phyloP scores from a whole-genome alignment of 2,113 vertebrate genomes.

The Pangasianodon gigas region DNA sequence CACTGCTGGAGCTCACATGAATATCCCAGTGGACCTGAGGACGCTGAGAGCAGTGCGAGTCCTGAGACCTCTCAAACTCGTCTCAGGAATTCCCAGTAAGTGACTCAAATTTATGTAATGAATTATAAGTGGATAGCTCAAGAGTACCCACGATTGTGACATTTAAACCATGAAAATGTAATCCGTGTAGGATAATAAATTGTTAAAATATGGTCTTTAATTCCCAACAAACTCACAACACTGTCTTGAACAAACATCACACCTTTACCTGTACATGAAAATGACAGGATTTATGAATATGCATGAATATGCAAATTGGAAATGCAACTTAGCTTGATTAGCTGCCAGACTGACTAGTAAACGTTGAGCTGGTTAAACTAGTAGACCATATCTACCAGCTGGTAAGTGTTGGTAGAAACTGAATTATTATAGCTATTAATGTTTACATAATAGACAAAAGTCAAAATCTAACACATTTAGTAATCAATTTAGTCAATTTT shows the following conservation, averaged over 20 bases:
- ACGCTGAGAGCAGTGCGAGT: constrained; percentile 94
- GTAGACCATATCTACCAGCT: background rate
- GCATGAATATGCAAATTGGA: too few relatives aligned
- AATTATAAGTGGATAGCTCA: background rate
- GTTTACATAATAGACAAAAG: background rate
- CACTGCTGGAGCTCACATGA: constrained; percentile 95
- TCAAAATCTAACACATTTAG: background rate
- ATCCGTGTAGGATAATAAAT: background rate
- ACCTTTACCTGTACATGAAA: background rate
- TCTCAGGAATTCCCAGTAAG: constrained; percentile 98
- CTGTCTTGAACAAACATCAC: background rate
- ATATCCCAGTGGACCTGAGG: constrained; percentile 94
- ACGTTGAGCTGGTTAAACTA: background rate
- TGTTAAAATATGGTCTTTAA: background rate
- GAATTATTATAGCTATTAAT: background rate
- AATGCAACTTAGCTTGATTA: background rate
- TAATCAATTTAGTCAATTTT: background rate
- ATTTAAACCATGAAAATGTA: background rate
- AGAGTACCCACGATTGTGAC: background rate
- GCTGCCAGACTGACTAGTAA: background rate
- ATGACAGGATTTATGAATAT: background rate
- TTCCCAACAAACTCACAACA: background rate
- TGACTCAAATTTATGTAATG: constrained; percentile 32
- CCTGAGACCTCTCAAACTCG: constrained; percentile 93
- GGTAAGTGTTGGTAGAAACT: background rate